Conservation (phyloP, 2,888 invertebrate species). For the Ctenicera cuprea region DNA sequence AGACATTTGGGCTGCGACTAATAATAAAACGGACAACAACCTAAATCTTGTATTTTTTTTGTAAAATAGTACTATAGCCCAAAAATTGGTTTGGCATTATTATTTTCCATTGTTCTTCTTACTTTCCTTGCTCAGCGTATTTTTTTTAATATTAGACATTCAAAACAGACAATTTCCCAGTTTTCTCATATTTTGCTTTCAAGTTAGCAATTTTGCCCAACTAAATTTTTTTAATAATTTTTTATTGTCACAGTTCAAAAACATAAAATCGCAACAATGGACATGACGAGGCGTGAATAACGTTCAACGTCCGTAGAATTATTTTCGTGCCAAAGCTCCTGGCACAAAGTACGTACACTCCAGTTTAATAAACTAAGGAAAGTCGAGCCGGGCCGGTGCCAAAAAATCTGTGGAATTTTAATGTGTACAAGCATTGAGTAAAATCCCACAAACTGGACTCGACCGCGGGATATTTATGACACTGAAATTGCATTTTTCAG, state of each 20-base stretch:
- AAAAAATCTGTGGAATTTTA: conserved; percentile 13
- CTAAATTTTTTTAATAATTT: no score
- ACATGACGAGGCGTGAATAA: background rate
- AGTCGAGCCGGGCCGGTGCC: background rate
- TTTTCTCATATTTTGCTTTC: no score
- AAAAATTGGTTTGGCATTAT: no score
- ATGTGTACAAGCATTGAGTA: background rate
- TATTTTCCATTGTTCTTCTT: no score
- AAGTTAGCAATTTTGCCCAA: no score
- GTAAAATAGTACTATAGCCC: no score
- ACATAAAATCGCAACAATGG: background rate
- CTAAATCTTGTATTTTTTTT: no score
- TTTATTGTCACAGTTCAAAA: background rate
- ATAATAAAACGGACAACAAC: no score
- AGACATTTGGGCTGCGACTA: no score
- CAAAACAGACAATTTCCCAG: no score
- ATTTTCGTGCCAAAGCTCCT: background rate
- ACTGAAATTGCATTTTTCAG: background rate
- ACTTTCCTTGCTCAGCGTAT: no score
- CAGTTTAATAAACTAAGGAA: background rate
- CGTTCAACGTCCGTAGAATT: conserved; percentile 10
- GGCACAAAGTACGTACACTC: background rate
- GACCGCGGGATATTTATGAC: background rate
- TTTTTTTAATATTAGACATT: no score
- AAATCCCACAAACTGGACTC: background rate